Percentiles rank a stretch among this genome's conserved stretches.
phyloP scores from a whole-genome alignment of 2,888 invertebrate species.

The Polyommatus iphigenia region DNA sequence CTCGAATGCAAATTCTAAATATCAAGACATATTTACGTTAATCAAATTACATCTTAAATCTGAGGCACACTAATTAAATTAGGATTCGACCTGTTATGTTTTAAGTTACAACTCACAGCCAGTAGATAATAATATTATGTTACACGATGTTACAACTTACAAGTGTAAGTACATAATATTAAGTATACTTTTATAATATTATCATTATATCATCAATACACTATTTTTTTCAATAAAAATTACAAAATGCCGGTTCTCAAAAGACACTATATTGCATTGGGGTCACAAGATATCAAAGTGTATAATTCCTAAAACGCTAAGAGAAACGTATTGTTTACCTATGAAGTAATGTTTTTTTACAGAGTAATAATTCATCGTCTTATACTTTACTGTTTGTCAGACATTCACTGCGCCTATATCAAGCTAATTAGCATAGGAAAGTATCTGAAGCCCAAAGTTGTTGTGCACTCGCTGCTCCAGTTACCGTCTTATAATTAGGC shows the following conservation, averaged over 20 bases:
- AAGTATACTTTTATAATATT: too few species aligned
- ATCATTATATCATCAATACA: too few species aligned
- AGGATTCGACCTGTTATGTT: background rate
- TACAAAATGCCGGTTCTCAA: background rate
- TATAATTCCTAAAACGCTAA: background rate
- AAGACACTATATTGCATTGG: background rate
- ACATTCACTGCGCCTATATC: background rate
- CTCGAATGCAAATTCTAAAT: background rate
- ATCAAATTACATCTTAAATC: background rate
- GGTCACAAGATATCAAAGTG: background rate
- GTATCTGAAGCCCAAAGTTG: background rate
- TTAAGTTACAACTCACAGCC: background rate
- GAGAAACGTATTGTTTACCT: too few species aligned
- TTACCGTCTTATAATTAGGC: conserved; percentile 4
- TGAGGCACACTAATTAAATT: background rate
- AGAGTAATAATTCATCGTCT: background rate
- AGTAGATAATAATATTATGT: background rate
- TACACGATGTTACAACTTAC: too few species aligned
- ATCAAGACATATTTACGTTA: conserved; percentile 5
- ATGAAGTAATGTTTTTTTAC: too few species aligned
- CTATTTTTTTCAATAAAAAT: too few species aligned
- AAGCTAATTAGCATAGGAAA: background rate
- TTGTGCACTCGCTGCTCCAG: conserved; percentile 4
- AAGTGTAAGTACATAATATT: too few species aligned
- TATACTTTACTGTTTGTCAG: background rate